Percentiles rank a stretch among this genome's conserved stretches.
These are phyloP conservation scores for Pelusios castaneus DNA, from an alignment of 2,113 vertebrate species.

Conservation along the genomic window DNA sequence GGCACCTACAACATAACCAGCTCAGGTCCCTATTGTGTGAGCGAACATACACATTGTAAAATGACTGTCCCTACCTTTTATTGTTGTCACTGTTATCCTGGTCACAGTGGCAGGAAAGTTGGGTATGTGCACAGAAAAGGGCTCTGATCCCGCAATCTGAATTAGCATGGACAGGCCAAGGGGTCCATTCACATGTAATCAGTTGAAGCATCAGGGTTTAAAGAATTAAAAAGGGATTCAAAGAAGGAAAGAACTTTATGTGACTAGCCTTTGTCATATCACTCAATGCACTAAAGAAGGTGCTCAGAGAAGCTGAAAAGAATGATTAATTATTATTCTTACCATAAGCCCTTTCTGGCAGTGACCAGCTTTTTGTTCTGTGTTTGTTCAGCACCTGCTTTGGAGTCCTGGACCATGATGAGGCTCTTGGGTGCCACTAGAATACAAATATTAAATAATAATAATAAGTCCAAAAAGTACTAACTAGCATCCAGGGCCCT, in stretches of 20 bases:
- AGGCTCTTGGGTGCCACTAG: neutral
- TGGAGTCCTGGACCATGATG: neutral
- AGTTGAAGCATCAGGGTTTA: rapidly evolving
- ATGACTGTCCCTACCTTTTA: neutral
- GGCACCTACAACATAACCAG: neutral
- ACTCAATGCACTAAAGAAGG: neutral
- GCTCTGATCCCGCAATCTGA: neutral
- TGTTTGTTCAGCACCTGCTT: rapidly evolving
- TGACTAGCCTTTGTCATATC: rapidly evolving
- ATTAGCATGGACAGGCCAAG: neutral
- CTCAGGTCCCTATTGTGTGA: neutral
- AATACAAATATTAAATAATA: neutral
- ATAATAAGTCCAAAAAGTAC: neutral
- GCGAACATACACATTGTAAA: neutral
- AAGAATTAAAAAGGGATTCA: neutral
- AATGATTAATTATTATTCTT: neutral
- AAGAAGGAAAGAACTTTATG: neutral
- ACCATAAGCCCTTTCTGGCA: neutral
- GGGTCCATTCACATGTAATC: neutral
- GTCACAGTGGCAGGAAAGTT: neutral
- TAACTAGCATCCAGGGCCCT: neutral
- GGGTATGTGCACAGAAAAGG: neutral
- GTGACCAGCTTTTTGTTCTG: neutral
- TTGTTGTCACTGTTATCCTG: neutral
- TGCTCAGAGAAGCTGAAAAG: neutral